phyloP scores from a whole-genome alignment of 2,888 invertebrate species.

The Oligia strigilis region DNA sequence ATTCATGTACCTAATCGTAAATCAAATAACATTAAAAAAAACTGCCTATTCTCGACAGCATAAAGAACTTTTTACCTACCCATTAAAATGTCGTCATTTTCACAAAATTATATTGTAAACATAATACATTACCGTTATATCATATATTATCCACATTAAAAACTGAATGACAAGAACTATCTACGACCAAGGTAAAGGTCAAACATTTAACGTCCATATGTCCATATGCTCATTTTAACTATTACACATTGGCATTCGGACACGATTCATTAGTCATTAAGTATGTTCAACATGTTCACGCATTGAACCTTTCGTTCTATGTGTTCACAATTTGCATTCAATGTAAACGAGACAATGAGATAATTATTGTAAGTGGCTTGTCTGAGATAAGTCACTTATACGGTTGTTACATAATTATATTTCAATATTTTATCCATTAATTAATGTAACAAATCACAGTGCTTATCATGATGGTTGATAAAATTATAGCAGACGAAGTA shows the following conservation, averaged over 20 bases:
- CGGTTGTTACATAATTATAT: neutral
- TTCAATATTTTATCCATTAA: slow-evolving; percentile 15
- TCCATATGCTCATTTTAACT: slow-evolving; percentile 34
- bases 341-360: slow-evolving; percentile 73
- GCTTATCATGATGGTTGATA: neutral
- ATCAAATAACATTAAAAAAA: neutral
- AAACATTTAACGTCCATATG: slow-evolving; percentile 17
- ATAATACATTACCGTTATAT: slow-evolving; percentile 1
- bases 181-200: slow-evolving; percentile 50
- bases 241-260: slow-evolving; percentile 40
- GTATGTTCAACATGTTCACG: slow-evolving; percentile 71
- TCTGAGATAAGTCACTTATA: neutral
- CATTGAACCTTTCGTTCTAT: slow-evolving; percentile 72
- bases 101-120: neutral
- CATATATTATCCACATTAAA: slow-evolving; percentile 8
- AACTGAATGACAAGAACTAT: slow-evolving; percentile 39
- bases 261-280: slow-evolving; percentile 71
- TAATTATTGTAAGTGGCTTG: slow-evolving; percentile 62
- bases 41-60: neutral
- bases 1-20: neutral
- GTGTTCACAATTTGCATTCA: slow-evolving; percentile 74
- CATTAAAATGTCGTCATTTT: neutral
- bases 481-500: no score
- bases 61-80: no score
- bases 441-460: neutral